Conservation (phyloP, 2,888 invertebrate species). For the Scaptomyza polygonia region DNA sequence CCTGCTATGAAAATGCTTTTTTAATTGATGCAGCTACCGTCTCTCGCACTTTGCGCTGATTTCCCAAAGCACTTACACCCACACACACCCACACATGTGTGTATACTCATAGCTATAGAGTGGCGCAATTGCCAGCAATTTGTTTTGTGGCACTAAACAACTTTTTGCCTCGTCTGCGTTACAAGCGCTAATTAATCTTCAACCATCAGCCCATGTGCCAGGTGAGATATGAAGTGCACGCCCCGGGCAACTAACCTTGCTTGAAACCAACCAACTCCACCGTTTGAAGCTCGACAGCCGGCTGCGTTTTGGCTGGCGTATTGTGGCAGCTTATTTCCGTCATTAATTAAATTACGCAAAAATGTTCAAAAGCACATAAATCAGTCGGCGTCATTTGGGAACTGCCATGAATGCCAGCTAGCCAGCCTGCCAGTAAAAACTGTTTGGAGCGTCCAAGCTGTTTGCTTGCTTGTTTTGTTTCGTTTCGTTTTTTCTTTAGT, state of each 20-base stretch:
- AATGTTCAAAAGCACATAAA: slow-evolving; percentile 81
- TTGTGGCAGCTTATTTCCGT: slow-evolving; percentile 70
- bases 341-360: slow-evolving; percentile 80
- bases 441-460: slow-evolving; percentile 36
- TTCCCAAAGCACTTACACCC: slow-evolving; percentile 49
- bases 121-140: slow-evolving; percentile 70
- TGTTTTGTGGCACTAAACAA: slow-evolving; percentile 65
- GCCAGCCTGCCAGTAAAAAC: slow-evolving; percentile 41
- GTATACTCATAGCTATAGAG: slow-evolving; percentile 13
- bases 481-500: slow-evolving; percentile 57
- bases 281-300: slow-evolving; percentile 23
- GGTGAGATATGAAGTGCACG: slow-evolving; percentile 65
- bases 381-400: slow-evolving; percentile 72
- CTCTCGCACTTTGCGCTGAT: slow-evolving; percentile 67
- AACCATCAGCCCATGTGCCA: slow-evolving; percentile 32
- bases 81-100: slow-evolving; percentile 3
- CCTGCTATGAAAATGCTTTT: slow-evolving; percentile 48
- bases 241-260: slow-evolving; percentile 14
- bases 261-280: background rate
- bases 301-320: slow-evolving; percentile 47
- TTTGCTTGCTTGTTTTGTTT: slow-evolving; percentile 12
- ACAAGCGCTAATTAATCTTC: slow-evolving; percentile 75
- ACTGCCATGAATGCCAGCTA: slow-evolving; percentile 15
- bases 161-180: slow-evolving; percentile 59
- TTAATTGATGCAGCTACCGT: slow-evolving; percentile 58